Evolutionary conservation across 2,797 vertebrate genomes (phyloP).

Genomic region (Coregonus ussuriensis): DNA sequence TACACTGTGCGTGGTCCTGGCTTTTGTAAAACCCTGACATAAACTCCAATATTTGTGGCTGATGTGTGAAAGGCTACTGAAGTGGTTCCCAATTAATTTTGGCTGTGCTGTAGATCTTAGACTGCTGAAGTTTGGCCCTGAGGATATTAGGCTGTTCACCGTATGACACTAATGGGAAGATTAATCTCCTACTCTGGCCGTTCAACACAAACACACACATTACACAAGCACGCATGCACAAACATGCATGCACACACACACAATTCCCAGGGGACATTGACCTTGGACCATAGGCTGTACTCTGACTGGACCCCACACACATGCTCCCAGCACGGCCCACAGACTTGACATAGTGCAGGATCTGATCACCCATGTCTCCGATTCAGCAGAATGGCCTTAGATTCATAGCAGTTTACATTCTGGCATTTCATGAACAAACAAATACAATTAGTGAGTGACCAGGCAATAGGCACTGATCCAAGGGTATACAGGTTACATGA

Average conservation of each 20-base stretch:
- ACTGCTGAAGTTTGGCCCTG: slow-evolving; percentile 45
- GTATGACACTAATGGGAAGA: slow-evolving; percentile 65
- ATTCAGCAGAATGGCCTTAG: slow-evolving; percentile 23
- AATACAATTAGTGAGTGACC: too few species aligned
- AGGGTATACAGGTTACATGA: slow-evolving; percentile 37
- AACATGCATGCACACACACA: slow-evolving; percentile 15
- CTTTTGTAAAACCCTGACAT: slow-evolving; percentile 37
- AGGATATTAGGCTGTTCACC: slow-evolving; percentile 51
- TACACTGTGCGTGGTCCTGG: background rate
- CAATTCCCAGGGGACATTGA: slow-evolving; percentile 13
- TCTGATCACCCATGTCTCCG: slow-evolving; percentile 35
- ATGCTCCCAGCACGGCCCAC: slow-evolving; percentile 6
- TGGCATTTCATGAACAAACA: too few species aligned
- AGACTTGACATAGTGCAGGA: slow-evolving; percentile 27
- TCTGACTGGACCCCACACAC: slow-evolving; percentile 45
- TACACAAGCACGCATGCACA: slow-evolving; percentile 14
- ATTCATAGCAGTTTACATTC: slow-evolving; percentile 32
- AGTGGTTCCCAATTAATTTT: slow-evolving; percentile 65
- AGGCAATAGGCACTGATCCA: background rate
- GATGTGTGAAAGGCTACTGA: slow-evolving; percentile 70
- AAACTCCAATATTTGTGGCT: slow-evolving; percentile 61
- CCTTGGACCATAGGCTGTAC: background rate
- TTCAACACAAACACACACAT: slow-evolving; percentile 25
- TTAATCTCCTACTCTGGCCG: slow-evolving; percentile 53
- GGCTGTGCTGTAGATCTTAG: slow-evolving; percentile 50